Base-by-base conservation (phyloP, 2,888 invertebrate genomes). In the Fragum fragum region DNA sequence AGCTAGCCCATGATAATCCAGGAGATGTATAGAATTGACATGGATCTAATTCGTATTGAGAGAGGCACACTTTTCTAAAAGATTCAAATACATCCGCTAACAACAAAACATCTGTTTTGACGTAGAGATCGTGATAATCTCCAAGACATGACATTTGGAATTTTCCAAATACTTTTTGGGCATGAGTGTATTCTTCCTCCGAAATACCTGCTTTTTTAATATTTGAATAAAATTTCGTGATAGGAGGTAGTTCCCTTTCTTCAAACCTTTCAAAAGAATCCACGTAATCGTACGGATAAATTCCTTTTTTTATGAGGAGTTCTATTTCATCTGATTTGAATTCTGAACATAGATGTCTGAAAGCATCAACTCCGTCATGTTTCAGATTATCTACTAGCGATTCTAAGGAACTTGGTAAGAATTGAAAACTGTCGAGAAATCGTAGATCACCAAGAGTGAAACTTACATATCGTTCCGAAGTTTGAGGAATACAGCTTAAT, bases 221-320 rank as follows among this genome's bases (percentile, higher is more conserved):
- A 18, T 16, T 16, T n/a, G 76, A 76, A 55, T 79, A 82, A 39
- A 82, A 82, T 16, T 42, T 66, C 18, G 69, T 75, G 52, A 77
- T 76, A 0, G 69, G 63, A 1, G 82, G 82, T 32, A 82, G 39
- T 47, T 66, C 14, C 29, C 29, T 39, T 47, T 82, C 76, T 32
- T 76, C 55, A 63, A 83, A 83, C 28, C 74, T 73, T n/a, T 76
- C 82, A 39, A 72, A 69, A 23, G 66, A 68, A 29, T 79, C 79
- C 76, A 79, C 70, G 63, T 79, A 83, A 6, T 83, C 82, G 36
- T 83, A 83, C 23, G 79, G 79, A 73, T 79, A 83, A 9, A 83
- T 74, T n/a, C 79, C 79, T 61, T 83, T 83, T 23, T 79, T 63
- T 18, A 78, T 53, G 0, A 83, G 63, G 14, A 79, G 66, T 29